phyloP scores from a whole-genome alignment of 2,797 vertebrate genomes.

The Helicolenus hilgendorfi region DNA sequence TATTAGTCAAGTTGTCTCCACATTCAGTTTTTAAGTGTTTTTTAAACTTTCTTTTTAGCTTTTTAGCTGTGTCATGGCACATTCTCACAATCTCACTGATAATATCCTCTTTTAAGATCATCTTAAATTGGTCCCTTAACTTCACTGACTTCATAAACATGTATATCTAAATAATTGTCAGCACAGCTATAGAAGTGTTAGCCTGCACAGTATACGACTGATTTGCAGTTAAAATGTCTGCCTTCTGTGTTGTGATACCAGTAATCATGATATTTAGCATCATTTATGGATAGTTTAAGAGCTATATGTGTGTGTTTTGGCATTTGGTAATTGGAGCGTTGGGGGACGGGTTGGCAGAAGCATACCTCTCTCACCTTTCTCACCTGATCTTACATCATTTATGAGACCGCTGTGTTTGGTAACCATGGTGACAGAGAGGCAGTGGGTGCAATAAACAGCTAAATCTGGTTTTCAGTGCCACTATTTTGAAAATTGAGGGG shows the following conservation, averaged over 20 bases:
- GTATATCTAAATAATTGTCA: background rate
- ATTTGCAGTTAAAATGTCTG: background rate
- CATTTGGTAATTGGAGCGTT: conserved; percentile 84
- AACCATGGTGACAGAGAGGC: conserved; percentile 81
- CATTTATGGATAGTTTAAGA: conserved; percentile 12
- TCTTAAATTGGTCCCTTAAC: background rate
- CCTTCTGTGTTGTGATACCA: background rate
- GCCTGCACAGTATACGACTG: background rate
- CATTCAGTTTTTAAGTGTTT: background rate
- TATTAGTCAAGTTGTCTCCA: background rate
- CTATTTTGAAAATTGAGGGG: background rate
- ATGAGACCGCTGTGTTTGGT: conserved; percentile 87
- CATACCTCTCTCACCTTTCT: conserved; percentile 87
- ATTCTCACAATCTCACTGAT: background rate
- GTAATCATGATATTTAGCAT: background rate
- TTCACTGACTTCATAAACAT: background rate
- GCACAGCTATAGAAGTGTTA: background rate
- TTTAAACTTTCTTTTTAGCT: background rate
- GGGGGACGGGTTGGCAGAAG: conserved; percentile 78
- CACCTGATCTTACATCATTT: conserved; percentile 90
- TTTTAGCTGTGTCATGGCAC: background rate
- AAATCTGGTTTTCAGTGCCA: conserved; percentile 22
- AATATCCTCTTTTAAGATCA: background rate
- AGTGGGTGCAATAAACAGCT: conserved; percentile 22
- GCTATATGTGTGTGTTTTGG: conserved; percentile 60